Percentiles rank a stretch among this genome's conserved stretches.
These are phyloP conservation scores for Dysidea cf. avara DNA, from an alignment of 37 sponge, comb jelly and placozoan species.

Conservation along the genomic window DNA sequence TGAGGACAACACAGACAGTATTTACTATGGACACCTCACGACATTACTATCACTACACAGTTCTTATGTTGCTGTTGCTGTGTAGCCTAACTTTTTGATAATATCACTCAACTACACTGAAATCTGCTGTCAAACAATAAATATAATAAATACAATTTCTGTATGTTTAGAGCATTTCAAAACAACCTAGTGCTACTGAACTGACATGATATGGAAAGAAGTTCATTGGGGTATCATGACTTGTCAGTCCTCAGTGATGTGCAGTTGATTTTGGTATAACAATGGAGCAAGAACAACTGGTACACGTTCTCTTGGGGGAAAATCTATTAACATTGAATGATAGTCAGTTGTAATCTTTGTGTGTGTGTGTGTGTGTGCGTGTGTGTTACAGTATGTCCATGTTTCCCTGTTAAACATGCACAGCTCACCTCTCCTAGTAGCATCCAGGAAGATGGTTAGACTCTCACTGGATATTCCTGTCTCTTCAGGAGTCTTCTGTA, in stretches of 20 bases:
- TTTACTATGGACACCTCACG: too few relatives aligned
- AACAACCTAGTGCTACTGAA: too few relatives aligned
- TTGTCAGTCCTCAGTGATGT: conserved; percentile 67
- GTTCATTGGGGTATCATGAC: too few relatives aligned
- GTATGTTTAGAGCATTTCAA: too few relatives aligned
- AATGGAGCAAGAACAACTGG: conserved; percentile 83
- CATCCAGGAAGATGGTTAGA: conserved; percentile 63
- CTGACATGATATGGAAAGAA: too few relatives aligned
- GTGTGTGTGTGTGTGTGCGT: too few relatives aligned
- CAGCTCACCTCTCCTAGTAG: conserved; percentile 64
- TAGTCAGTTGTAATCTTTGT: too few relatives aligned
- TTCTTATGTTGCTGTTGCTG: conserved; percentile 74
- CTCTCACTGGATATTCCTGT: conserved; percentile 47
- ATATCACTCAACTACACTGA: conserved; percentile 67
- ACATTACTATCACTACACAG: too few relatives aligned
- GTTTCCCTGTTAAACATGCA: too few relatives aligned
- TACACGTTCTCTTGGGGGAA: conserved; percentile 82
- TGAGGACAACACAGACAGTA: too few relatives aligned
- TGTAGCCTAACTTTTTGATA: conserved; percentile 81
- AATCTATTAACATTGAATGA: conserved; percentile 39
- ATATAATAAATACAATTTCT: too few relatives aligned
- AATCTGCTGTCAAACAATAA: conserved; percentile 2
- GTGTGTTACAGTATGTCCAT: too few relatives aligned
- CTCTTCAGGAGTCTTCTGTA: conserved; percentile 59
- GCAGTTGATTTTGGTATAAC: conserved; percentile 68